Conservation (phyloP, 2,113 vertebrate genomes). For the Hemiscyllium ocellatum region DNA sequence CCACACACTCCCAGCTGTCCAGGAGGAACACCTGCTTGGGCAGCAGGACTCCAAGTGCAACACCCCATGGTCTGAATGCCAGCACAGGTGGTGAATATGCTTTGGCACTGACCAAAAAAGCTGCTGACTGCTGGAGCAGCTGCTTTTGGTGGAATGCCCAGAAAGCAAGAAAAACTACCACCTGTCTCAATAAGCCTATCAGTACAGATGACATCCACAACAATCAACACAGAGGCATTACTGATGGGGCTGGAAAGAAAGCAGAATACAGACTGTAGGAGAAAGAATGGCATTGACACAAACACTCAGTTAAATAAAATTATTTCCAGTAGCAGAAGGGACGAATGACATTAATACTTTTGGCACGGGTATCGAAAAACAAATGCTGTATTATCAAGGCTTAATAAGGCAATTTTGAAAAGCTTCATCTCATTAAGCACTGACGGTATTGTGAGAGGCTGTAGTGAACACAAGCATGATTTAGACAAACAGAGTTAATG, state of each 20-base stretch:
- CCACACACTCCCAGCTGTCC: neutral
- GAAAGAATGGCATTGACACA: neutral
- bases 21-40: neutral
- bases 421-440: slow-evolving; percentile 6
- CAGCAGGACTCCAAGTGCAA: neutral
- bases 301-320: neutral
- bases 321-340: neutral
- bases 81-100: neutral
- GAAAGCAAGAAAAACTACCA: slow-evolving; percentile 16
- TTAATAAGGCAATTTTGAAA: neutral
- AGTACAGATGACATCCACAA: neutral
- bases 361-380: neutral
- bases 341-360: neutral
- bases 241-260: neutral
- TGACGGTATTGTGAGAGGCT: neutral
- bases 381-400: neutral
- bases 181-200: neutral
- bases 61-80: neutral
- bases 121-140: neutral
- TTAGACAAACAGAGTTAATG: neutral
- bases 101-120: neutral
- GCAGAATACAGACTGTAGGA: neutral
- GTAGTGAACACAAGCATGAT: neutral
- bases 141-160: neutral
- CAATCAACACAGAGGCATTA: neutral